phyloP scores from a whole-genome alignment of 2,797 vertebrate genomes.

The Loris lydekkerianus region DNA sequence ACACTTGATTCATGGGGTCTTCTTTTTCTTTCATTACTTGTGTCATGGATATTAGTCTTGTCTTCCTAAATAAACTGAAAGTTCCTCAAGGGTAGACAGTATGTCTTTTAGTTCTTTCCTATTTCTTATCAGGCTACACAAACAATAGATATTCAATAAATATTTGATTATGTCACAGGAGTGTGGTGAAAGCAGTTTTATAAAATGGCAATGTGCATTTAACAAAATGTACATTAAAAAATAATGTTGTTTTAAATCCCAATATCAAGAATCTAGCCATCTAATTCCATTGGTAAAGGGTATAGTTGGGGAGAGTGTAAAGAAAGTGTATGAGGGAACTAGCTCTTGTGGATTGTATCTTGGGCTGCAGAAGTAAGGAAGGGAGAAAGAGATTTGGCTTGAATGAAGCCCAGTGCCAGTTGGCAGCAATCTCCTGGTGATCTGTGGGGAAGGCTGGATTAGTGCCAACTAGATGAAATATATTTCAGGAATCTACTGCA shows the following conservation, averaged over 20 bases:
- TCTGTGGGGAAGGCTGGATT: slow-evolving; percentile 27
- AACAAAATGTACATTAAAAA: slow-evolving; percentile 1
- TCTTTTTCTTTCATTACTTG: slow-evolving; percentile 47
- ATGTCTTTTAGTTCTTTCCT: slow-evolving; percentile 19
- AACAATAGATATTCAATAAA: slow-evolving; percentile 51
- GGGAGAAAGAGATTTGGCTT: neutral
- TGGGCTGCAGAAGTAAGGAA: slow-evolving; percentile 9
- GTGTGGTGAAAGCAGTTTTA: neutral
- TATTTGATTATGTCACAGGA: slow-evolving; percentile 35
- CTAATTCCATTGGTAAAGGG: neutral
- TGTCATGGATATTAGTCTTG: neutral
- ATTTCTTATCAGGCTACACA: neutral
- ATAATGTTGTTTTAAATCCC: slow-evolving; percentile 3
- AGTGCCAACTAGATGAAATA: neutral
- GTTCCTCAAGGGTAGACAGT: slow-evolving; percentile 1
- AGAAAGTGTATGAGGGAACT: neutral
- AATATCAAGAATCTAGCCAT: neutral
- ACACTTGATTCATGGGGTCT: neutral
- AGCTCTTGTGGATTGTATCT: neutral
- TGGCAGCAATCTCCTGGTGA: neutral
- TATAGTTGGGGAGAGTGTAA: slow-evolving; percentile 21
- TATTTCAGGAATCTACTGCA: slow-evolving; percentile 41
- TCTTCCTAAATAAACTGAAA: slow-evolving; percentile 59
- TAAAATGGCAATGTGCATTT: slow-evolving; percentile 17
- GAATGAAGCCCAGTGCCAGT: slow-evolving; percentile 42